phyloP scores from a whole-genome alignment of 2,113 vertebrate genomes.

The Pterocles gutturalis region DNA sequence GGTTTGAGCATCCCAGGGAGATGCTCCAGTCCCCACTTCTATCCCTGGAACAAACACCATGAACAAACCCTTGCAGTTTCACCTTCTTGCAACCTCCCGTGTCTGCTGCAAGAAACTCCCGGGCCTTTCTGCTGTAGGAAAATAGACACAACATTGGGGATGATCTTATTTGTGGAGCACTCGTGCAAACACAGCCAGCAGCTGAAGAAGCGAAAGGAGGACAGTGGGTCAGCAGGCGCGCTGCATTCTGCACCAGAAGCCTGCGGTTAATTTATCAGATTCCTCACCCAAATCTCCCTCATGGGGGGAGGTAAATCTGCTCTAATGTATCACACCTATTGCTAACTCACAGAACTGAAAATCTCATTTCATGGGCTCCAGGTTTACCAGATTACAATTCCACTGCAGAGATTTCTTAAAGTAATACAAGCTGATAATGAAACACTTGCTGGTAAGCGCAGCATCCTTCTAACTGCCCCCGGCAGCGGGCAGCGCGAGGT shows the following conservation, averaged over 20 bases:
- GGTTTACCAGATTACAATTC: conserved; percentile 55
- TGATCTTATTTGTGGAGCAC: not conserved
- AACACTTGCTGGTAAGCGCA: not conserved
- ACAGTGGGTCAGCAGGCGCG: conserved; percentile 23
- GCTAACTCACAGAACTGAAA: conserved; percentile 76
- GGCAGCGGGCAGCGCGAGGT: accelerated
- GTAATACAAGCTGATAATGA: conserved; percentile 17
- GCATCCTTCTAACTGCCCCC: not conserved
- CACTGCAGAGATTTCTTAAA: conserved; percentile 31
- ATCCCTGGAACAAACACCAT: not conserved
- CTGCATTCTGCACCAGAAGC: not conserved
- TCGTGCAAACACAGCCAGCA: not conserved
- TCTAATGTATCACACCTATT: conserved; percentile 61
- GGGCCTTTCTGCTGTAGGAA: not conserved
- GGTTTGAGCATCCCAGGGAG: not conserved
- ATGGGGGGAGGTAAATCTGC: conserved; percentile 56
- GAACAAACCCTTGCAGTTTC: not conserved
- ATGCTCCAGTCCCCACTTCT: not conserved
- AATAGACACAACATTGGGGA: accelerated
- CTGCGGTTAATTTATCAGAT: conserved; percentile 49
- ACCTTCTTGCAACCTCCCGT: not conserved
- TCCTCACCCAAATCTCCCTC: conserved; percentile 31
- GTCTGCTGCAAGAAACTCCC: not conserved
- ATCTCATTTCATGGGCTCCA: conserved; percentile 78
- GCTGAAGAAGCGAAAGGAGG: not conserved